A percentile compares a stretch with the other conserved stretches of the same genome.
Conservation (phyloP, 1,140 invertebrate genomes). For the Artemia franciscana region DNA sequence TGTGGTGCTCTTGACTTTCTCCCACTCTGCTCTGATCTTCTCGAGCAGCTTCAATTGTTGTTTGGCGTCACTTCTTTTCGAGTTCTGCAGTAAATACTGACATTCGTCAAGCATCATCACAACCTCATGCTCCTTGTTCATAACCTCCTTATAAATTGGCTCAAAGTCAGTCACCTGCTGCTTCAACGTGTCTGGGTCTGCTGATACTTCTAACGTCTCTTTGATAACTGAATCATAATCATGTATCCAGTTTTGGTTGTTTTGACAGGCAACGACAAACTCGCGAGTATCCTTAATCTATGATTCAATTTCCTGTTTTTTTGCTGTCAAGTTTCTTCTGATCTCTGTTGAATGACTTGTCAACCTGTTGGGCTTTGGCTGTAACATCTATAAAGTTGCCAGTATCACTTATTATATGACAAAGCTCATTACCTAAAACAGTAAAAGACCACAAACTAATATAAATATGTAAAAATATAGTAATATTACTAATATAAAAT, state of each 20-base stretch:
- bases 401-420: slow-evolving; percentile 68
- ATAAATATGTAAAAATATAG: too few relatives aligned
- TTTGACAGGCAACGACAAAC: slow-evolving; percentile 59
- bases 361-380: slow-evolving; percentile 53
- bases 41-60: slow-evolving; percentile 44
- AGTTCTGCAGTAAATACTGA: slow-evolving; percentile 36
- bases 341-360: slow-evolving; percentile 55
- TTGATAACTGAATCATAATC: slow-evolving; percentile 40
- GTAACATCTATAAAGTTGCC: slow-evolving; percentile 71
- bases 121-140: slow-evolving; percentile 72
- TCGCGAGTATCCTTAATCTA: slow-evolving; percentile 55
- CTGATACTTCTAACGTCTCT: slow-evolving; percentile 56
- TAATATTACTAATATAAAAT: too few relatives aligned
- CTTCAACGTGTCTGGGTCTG: slow-evolving; percentile 51
- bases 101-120: slow-evolving; percentile 84
- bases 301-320: slow-evolving; percentile 72
- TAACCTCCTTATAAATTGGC: slow-evolving; percentile 63
- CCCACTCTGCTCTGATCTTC: slow-evolving; percentile 66
- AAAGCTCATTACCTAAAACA: slow-evolving; percentile 24
- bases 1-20: slow-evolving; percentile 60
- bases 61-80: slow-evolving; percentile 21
- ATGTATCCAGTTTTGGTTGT: slow-evolving; percentile 64
- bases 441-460: too few relatives aligned
- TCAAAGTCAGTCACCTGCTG: slow-evolving; percentile 49
- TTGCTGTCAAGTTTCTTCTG: slow-evolving; percentile 68